These are phyloP conservation scores for Borostomias antarcticus DNA, from an alignment of 2,797 vertebrate genomes.

Conservation along the genomic window DNA sequence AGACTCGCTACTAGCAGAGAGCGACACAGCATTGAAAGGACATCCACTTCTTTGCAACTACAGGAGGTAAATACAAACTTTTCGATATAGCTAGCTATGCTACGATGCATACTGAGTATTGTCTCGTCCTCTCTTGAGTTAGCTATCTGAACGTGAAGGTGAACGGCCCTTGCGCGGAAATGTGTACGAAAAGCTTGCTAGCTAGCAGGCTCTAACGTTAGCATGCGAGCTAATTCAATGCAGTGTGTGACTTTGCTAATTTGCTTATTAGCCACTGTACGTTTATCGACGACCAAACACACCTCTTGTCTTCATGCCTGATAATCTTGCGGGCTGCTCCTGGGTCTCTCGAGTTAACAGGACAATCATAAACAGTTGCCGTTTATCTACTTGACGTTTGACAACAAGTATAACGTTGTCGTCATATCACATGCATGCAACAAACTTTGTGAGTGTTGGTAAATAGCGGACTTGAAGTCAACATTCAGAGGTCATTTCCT, in stretches of 20 bases:
- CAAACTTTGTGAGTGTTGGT: too few relatives aligned
- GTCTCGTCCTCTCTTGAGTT: too few relatives aligned
- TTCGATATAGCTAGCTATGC: background rate
- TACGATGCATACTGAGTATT: too few relatives aligned
- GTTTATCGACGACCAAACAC: background rate
- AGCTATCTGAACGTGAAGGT: too few relatives aligned
- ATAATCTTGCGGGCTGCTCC: background rate
- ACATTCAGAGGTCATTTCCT: background rate
- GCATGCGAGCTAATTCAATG: too few relatives aligned
- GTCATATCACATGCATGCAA: background rate
- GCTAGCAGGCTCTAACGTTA: too few relatives aligned
- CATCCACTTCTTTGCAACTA: slow-evolving; percentile 1
- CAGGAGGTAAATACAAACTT: slow-evolving; percentile 23
- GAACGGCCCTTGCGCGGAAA: background rate
- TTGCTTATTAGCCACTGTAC: background rate
- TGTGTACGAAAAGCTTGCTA: too few relatives aligned
- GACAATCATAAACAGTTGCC: too few relatives aligned
- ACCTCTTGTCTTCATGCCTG: background rate
- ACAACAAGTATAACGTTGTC: background rate
- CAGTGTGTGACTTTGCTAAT: too few relatives aligned
- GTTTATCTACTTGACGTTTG: too few relatives aligned
- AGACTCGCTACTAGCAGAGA: background rate
- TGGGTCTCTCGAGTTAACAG: background rate
- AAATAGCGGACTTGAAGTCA: too few relatives aligned
- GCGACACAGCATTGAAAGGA: slow-evolving; percentile 11